Evolutionary conservation across 2,797 vertebrate species (phyloP).

Genomic region (Danio aesculapii): DNA sequence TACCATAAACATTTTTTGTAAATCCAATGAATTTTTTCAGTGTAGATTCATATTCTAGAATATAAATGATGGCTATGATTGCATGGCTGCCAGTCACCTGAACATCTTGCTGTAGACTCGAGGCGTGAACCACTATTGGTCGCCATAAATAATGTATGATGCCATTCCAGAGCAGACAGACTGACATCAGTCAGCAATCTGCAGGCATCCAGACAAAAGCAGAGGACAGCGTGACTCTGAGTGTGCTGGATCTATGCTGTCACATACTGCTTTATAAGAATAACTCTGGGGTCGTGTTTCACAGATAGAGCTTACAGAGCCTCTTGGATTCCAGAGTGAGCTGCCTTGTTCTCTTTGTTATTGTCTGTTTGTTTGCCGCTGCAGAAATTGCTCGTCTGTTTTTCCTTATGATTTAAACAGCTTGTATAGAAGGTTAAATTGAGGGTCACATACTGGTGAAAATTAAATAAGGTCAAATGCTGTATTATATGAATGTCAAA

Average conservation of each 20-base stretch:
- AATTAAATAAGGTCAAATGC: background rate
- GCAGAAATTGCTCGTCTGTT: background rate
- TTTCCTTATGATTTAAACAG: background rate
- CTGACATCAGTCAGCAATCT: slow-evolving; percentile 36
- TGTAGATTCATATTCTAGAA: no score
- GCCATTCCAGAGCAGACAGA: slow-evolving; percentile 41
- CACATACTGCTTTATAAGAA: slow-evolving; percentile 26
- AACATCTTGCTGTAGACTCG: slow-evolving; percentile 49
- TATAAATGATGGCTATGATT: background rate
- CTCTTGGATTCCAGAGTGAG: slow-evolving; percentile 16
- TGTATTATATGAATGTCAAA: background rate
- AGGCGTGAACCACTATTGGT: slow-evolving; percentile 43
- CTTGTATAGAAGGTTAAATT: background rate
- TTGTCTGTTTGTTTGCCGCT: slow-evolving; percentile 17
- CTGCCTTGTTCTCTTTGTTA: slow-evolving; percentile 54
- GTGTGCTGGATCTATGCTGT: slow-evolving; percentile 27
- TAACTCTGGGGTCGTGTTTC: slow-evolving; percentile 11
- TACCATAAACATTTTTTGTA: no score
- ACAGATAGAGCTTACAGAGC: slow-evolving; percentile 11
- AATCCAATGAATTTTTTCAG: no score
- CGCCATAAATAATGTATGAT: slow-evolving; percentile 59
- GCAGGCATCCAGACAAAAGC: slow-evolving; percentile 38
- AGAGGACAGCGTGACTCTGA: slow-evolving; percentile 25
- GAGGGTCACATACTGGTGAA: background rate
- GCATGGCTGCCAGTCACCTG: slow-evolving; percentile 37